A percentile compares a stretch with the other conserved stretches of the same genome.
Evolutionary conservation across 2,113 vertebrate species (phyloP).

Genomic region (Progne subis): DNA sequence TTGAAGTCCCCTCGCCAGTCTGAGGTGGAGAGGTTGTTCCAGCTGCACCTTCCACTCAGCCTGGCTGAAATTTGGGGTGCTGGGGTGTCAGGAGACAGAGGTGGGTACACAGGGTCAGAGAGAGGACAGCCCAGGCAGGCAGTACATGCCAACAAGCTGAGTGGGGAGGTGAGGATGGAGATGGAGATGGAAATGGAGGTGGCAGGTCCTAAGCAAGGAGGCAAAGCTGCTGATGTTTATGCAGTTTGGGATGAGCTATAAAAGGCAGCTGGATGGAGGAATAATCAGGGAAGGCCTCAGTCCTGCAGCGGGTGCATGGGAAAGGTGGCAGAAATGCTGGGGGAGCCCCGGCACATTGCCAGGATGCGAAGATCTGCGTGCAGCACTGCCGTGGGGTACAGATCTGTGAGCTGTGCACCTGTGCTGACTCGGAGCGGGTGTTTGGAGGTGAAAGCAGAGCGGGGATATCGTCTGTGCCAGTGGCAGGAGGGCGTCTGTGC

Average conservation of each 20-base stretch:
- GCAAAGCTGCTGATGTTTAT: background rate
- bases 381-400: rapidly evolving
- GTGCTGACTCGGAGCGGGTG: background rate
- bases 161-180: background rate
- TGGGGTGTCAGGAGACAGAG: background rate
- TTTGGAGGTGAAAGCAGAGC: background rate
- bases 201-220: background rate
- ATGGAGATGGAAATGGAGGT: background rate
- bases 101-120: rapidly evolving
- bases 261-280: background rate
- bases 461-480: background rate
- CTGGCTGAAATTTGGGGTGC: background rate
- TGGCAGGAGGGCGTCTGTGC: background rate
- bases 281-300: background rate
- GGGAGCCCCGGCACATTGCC: background rate
- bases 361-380: background rate
- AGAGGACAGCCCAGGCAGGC: no score
- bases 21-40: background rate
- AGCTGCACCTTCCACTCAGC: rapidly evolving
- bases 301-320: rapidly evolving
- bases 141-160: background rate
- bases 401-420: background rate
- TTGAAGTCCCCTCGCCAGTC: background rate
- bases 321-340: background rate
- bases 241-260: background rate